Conservation (phyloP, 2,797 vertebrate genomes). For the Odontamblyopus rebecca region DNA sequence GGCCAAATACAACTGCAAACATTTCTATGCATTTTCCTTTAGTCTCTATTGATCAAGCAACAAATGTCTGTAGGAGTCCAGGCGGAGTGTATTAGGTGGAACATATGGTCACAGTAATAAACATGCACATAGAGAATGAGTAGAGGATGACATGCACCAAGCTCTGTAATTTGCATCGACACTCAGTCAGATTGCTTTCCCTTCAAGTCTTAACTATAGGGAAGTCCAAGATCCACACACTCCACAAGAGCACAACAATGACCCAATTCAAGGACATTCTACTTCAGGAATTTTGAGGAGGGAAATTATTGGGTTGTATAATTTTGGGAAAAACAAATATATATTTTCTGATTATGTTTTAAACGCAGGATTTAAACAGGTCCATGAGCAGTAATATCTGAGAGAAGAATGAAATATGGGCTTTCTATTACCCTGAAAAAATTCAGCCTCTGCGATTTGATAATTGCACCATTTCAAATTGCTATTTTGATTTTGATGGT, state of each 20-base stretch:
- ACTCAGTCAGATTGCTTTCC: constrained; percentile 57
- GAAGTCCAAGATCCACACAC: constrained; percentile 49
- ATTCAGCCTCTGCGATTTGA: too few species aligned
- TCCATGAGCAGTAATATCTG: too few species aligned
- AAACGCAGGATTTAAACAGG: too few species aligned
- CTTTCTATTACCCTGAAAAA: too few species aligned
- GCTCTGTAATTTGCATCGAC: constrained; percentile 46
- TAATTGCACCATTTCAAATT: too few species aligned
- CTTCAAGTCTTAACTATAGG: constrained; percentile 60
- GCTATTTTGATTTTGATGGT: too few species aligned
- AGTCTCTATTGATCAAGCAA: constrained; percentile 41
- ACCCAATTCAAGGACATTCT: constrained; percentile 12
- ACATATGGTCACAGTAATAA: constrained; percentile 55
- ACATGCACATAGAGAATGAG: constrained; percentile 52
- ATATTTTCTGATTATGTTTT: too few species aligned
- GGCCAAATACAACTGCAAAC: constrained; percentile 1
- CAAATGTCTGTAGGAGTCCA: constrained; percentile 10
- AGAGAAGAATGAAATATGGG: too few species aligned
- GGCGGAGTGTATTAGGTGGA: constrained; percentile 11
- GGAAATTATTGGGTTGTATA: too few species aligned
- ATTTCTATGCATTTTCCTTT: constrained; percentile 30
- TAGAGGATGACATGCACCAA: constrained; percentile 31
- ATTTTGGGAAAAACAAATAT: too few species aligned
- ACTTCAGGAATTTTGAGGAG: not conserved
- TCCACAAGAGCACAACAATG: constrained; percentile 38